Evolutionary conservation across 1,140 invertebrate genomes (phyloP), one percentile per base, ranked within the genome.

Genomic region (Drosophila chauvacae): DNA sequence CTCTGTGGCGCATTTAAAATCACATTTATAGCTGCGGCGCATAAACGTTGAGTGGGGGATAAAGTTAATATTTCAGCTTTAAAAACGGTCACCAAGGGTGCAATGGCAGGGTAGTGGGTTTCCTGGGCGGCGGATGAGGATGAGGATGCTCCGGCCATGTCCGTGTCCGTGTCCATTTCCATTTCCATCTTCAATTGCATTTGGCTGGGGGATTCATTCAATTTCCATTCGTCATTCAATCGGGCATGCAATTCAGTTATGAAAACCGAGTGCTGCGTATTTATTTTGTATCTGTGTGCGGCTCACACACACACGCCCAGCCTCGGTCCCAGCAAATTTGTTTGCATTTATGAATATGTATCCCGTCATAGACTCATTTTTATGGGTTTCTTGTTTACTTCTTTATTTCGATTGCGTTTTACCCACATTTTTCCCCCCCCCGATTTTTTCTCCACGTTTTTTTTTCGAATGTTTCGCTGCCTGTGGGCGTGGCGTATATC

Each of bases 291-390:
- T 69, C 64, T 57, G 68, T 69, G 68, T 71, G 50, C 35, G 45
- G 18, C 44, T 42, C 55, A 23, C 23, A 20, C 42, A 45, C 14
- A 30, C 18, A 42, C 18, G 23, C n/a, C 55, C 39, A 37, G 51
- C 13, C 33, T 10, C 0, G 26, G 28, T n/a, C 48, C 48, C 53
- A 55, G 53, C 69, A 79, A 84, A 84, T 84, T 83, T 87, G 84
- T 77, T 83, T 88, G 80, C 84, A 80, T 82, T 82, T 72, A 87
- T 83, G 69, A 82, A 87, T 82, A 77, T 81, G 58, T 70, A 64
- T 76, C 44, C 60, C 65, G 55, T 56, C 61, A 61, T 62, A 84
- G 71, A 80, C 81, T 77, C 66, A 72, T 78, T 78, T 78, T 78
- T 71, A 80, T 83, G 84, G 50, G 20, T 80, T 77, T 83, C 84